phyloP scores from a whole-genome alignment of 2,113 vertebrate species.

The Myanophis thanlyinensis region DNA sequence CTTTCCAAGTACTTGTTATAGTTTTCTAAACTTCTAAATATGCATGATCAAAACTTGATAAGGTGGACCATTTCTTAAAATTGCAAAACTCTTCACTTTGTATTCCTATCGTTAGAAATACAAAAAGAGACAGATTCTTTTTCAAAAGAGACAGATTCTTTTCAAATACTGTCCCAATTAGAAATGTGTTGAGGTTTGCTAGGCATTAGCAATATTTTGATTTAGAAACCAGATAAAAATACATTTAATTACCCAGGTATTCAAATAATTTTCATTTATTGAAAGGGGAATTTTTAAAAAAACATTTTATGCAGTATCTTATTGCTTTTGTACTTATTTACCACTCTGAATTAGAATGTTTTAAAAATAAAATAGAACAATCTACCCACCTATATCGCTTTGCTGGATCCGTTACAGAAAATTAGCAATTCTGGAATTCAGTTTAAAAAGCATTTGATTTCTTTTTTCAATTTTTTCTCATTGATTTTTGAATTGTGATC shows the following conservation, averaged over 20 bases:
- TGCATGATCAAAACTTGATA: neutral
- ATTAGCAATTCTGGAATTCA: neutral
- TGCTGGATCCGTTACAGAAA: neutral
- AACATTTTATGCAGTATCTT: neutral
- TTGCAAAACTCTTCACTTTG: neutral
- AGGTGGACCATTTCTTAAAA: neutral
- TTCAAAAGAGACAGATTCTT: neutral
- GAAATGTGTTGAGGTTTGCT: neutral
- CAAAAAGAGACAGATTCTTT: no score
- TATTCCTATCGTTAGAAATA: neutral
- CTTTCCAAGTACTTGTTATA: neutral
- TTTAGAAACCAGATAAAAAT: neutral
- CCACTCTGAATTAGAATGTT: neutral
- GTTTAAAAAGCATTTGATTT: neutral
- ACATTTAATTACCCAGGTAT: neutral
- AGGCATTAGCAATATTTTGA: neutral
- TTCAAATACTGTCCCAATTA: no score
- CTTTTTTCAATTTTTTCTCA: neutral
- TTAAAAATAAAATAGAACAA: neutral
- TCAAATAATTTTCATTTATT: neutral
- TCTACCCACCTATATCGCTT: neutral
- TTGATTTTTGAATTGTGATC: neutral
- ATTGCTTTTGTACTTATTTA: neutral
- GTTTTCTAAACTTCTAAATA: conserved; percentile 36
- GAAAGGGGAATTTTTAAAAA: neutral